These are phyloP conservation scores for Mythimna lalbum DNA, from an alignment of 2,888 invertebrate species.

Conservation along the genomic window DNA sequence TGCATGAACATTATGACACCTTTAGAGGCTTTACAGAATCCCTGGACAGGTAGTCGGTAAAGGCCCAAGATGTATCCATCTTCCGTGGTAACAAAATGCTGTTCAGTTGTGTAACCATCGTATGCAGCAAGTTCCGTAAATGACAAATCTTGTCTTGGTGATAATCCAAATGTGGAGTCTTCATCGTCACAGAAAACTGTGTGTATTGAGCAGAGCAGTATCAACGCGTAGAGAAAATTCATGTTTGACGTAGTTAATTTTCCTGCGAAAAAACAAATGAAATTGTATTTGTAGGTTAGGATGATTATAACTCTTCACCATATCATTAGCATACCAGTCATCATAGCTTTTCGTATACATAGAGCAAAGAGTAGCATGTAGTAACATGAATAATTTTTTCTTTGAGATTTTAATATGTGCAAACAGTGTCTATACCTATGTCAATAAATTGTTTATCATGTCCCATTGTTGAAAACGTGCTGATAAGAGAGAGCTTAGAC, in stretches of 20 bases:
- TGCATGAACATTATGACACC: constrained; percentile 92
- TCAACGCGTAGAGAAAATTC: constrained; percentile 10
- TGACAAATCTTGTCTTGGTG: constrained; percentile 55
- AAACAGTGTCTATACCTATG: neutral
- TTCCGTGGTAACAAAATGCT: constrained; percentile 63
- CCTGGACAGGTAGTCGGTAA: constrained; percentile 57
- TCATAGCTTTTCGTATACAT: no score
- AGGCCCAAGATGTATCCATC: constrained; percentile 70
- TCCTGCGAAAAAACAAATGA: constrained; percentile 13
- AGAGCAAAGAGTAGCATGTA: no score
- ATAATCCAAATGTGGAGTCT: constrained; percentile 21
- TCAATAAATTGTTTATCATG: neutral
- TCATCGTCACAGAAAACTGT: constrained; percentile 12
- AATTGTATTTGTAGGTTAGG: neutral
- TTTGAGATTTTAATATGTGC: neutral
- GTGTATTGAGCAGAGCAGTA: constrained; percentile 31
- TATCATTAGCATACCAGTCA: no score
- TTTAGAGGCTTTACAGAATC: constrained; percentile 47
- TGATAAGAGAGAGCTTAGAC: neutral
- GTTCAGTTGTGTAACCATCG: constrained; percentile 64
- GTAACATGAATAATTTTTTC: no score
- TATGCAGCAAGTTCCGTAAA: constrained; percentile 64
- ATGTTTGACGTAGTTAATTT: constrained; percentile 14
- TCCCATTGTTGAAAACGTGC: neutral
- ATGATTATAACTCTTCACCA: no score